Evolutionary conservation across 2,113 vertebrate genomes (phyloP).

Genomic region (Phycodurus eques): DNA sequence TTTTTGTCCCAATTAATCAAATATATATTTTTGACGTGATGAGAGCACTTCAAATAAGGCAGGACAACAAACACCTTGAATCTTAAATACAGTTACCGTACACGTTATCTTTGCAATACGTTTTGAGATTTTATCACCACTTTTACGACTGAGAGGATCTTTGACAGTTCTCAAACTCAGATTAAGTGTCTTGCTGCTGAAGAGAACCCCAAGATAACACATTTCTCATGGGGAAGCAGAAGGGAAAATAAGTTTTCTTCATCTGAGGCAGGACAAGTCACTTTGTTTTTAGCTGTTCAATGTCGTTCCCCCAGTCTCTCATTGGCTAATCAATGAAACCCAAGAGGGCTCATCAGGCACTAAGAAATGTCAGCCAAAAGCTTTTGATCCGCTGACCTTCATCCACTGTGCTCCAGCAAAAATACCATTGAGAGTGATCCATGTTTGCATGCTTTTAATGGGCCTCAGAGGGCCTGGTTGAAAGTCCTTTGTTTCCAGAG

Average conservation of each 20-base stretch:
- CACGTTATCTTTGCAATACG: background rate
- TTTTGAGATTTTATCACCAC: slow-evolving; percentile 19
- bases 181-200: slow-evolving; percentile 53
- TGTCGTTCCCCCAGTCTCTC: slow-evolving; percentile 61
- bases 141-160: slow-evolving; percentile 35
- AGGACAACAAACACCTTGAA: background rate
- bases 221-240: slow-evolving; percentile 47
- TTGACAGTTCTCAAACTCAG: slow-evolving; percentile 57
- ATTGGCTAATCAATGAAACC: slow-evolving; percentile 76
- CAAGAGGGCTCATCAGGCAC: slow-evolving; percentile 69
- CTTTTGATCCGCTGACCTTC: slow-evolving; percentile 74
- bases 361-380: slow-evolving; percentile 65
- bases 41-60: slow-evolving; percentile 2
- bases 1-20: slow-evolving; percentile 66
- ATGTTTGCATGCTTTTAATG: slow-evolving; percentile 76
- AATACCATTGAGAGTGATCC: slow-evolving; percentile 65
- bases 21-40: slow-evolving; percentile 11
- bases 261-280: slow-evolving; percentile 66
- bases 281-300: slow-evolving; percentile 72
- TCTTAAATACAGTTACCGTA: background rate
- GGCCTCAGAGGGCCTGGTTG: slow-evolving; percentile 65
- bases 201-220: slow-evolving; percentile 47
- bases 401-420: slow-evolving; percentile 54
- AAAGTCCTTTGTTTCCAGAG: slow-evolving; percentile 61
- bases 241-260: slow-evolving; percentile 59